phyloP scores from a whole-genome alignment of 2,113 vertebrate genomes.

The Gorsachius goisagi region DNA sequence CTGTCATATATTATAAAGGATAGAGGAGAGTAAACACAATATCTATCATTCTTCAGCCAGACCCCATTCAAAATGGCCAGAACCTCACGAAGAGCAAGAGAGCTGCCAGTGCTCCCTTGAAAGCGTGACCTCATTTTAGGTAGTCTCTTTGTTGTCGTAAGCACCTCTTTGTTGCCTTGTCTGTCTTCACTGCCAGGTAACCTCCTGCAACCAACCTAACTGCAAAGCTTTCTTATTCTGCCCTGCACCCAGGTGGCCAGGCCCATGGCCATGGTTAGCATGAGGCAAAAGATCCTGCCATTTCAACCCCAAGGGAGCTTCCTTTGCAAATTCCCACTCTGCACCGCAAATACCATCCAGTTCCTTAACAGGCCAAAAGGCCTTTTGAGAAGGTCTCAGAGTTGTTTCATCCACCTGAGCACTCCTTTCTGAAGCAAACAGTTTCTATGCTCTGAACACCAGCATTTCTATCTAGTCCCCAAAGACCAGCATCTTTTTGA shows the following conservation, averaged over 20 bases:
- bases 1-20: not conserved
- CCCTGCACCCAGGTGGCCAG: not conserved
- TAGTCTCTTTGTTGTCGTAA: not conserved
- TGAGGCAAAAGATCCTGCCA: not conserved
- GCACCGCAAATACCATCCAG: not conserved
- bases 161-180: not conserved
- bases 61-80: not conserved
- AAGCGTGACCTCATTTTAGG: accelerated
- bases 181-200: not conserved
- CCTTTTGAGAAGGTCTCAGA: conserved; percentile 8
- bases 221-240: not conserved
- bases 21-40: not conserved
- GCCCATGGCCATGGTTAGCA: not conserved
- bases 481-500: conserved; percentile 34
- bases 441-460: conserved; percentile 41
- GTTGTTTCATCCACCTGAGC: conserved; percentile 30
- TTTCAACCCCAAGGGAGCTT: not conserved
- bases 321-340: not conserved
- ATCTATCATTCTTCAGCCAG: not conserved
- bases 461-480: conserved; percentile 36
- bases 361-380: conserved; percentile 4
- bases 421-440: conserved; percentile 29
- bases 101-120: not conserved
- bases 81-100: not conserved
- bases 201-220: not conserved